Evolutionary conservation across 2,888 invertebrate genomes (phyloP).

Genomic region (Diachrysia chrysitis): DNA sequence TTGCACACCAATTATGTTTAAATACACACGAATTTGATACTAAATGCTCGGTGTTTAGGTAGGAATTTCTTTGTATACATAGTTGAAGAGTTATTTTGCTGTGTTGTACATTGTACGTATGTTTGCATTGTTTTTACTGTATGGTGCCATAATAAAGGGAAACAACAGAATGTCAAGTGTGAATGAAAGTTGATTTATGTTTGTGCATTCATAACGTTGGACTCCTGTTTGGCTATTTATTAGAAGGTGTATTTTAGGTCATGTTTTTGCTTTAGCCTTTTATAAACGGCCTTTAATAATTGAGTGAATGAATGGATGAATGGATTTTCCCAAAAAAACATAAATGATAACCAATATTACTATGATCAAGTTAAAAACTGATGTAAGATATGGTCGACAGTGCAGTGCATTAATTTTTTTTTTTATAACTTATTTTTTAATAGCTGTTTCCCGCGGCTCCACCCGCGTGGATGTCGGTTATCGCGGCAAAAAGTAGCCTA

Average conservation of each 20-base stretch:
- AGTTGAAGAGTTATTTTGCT: constrained; percentile 7
- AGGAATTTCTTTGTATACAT: not conserved
- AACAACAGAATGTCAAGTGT: constrained; percentile 36
- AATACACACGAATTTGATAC: constrained; percentile 16
- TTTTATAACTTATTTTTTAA: too few relatives aligned
- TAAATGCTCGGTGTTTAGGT: constrained; percentile 8
- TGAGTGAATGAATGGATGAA: too few relatives aligned
- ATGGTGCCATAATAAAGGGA: constrained; percentile 22
- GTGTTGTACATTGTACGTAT: constrained; percentile 9
- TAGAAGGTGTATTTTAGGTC: not conserved
- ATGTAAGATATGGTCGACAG: too few relatives aligned
- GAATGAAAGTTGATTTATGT: constrained; percentile 14
- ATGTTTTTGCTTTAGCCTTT: not conserved
- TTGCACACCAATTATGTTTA: constrained; percentile 19
- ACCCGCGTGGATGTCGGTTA: too few relatives aligned
- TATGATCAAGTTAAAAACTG: too few relatives aligned
- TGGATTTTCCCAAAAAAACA: too few relatives aligned
- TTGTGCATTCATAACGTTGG: too few relatives aligned
- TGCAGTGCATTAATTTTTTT: too few relatives aligned
- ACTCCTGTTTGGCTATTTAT: not conserved
- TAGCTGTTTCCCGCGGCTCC: too few relatives aligned
- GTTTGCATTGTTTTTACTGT: constrained; percentile 26
- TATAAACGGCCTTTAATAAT: not conserved
- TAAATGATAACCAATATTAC: too few relatives aligned
- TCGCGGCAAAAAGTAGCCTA: too few relatives aligned